Conservation (phyloP, 2,888 invertebrate genomes). For the Limnephilus auricula region DNA sequence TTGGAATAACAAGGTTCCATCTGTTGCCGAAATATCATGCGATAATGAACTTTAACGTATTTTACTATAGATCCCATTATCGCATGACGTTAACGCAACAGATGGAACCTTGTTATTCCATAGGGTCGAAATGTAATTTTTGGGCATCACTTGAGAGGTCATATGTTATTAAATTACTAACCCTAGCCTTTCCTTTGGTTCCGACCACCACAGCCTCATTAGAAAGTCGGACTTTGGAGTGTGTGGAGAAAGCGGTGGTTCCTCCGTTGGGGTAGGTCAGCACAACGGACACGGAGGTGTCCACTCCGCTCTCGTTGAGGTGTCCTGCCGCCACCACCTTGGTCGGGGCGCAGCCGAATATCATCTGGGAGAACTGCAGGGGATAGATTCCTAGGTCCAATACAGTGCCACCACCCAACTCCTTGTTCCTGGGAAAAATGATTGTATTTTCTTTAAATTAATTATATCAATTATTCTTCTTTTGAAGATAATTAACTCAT, state of each 20-base stretch:
- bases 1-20: too few relatives aligned
- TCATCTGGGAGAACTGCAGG: slow-evolving; percentile 84
- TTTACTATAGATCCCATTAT: too few relatives aligned
- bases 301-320: slow-evolving; percentile 85
- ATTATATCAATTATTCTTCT: background rate
- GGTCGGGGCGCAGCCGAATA: slow-evolving; percentile 84
- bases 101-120: too few relatives aligned
- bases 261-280: slow-evolving; percentile 80
- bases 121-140: too few relatives aligned
- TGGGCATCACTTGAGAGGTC: too few relatives aligned
- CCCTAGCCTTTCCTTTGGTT: slow-evolving; percentile 80
- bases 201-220: slow-evolving; percentile 83
- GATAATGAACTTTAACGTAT: too few relatives aligned
- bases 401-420: slow-evolving; percentile 87
- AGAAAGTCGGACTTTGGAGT: slow-evolving; percentile 75
- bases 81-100: too few relatives aligned
- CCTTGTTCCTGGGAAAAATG: slow-evolving; percentile 77
- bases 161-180: background rate
- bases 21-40: too few relatives aligned
- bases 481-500: background rate
- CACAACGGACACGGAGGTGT: slow-evolving; percentile 80
- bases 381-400: slow-evolving; percentile 89
- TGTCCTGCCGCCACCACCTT: slow-evolving; percentile 83
- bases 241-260: slow-evolving; percentile 79
- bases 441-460: background rate